A percentile compares a stretch with the other conserved stretches of the same genome.
phyloP scores from a whole-genome alignment of 2,113 vertebrate genomes.

The Thymallus thymallus region DNA sequence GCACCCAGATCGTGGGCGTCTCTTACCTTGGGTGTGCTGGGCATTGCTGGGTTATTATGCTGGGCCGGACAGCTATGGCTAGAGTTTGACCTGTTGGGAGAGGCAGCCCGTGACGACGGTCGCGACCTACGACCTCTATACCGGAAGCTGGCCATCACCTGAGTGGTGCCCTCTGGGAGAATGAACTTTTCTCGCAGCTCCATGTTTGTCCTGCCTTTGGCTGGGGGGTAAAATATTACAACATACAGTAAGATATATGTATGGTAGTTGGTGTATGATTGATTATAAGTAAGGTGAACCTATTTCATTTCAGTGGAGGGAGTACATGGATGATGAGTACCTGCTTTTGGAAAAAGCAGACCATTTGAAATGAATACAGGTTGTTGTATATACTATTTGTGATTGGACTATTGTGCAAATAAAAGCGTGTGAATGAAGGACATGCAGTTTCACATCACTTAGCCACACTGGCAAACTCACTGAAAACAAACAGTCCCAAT shows the following conservation, averaged over 20 bases:
- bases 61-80: conserved; percentile 84
- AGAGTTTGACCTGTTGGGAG: conserved; percentile 92
- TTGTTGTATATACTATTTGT: background rate
- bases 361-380: conserved; percentile 20
- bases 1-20: background rate
- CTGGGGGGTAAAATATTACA: conserved; percentile 61
- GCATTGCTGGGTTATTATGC: conserved; percentile 59
- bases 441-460: conserved; percentile 59
- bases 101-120: conserved; percentile 90
- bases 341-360: conserved; percentile 17
- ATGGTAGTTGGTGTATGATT: background rate
- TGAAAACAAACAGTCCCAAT: background rate
- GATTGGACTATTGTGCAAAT: conserved; percentile 7
- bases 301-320: background rate
- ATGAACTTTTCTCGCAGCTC: conserved; percentile 98
- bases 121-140: conserved; percentile 90
- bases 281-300: background rate
- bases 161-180: conserved; percentile 90
- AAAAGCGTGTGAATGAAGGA: conserved; percentile 12
- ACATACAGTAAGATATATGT: background rate
- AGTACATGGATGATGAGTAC: background rate
- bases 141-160: conserved; percentile 94
- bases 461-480: conserved; percentile 26
- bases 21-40: conserved; percentile 86
- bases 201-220: conserved; percentile 95